Evolutionary conservation across 2,113 vertebrate genomes (phyloP), one percentile per base, ranked within the genome.

Genomic region (Hipposideros armiger): DNA sequence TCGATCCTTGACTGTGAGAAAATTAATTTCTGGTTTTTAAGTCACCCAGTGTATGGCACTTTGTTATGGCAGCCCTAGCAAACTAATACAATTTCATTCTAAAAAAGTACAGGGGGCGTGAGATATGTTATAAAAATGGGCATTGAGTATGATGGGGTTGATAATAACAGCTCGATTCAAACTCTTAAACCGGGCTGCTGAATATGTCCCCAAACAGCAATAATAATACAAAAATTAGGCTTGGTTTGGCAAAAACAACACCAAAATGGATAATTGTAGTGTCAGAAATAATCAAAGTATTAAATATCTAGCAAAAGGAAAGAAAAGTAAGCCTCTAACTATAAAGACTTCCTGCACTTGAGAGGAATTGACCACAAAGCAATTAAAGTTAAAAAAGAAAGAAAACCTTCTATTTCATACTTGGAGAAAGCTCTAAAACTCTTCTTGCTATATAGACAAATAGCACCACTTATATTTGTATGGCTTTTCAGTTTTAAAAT

Each of bases 241-340:
- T 81, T 86, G 92, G 64, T 86, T 95, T 97, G 95, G 96, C 83
- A 89, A 56, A 91, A 60, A 45, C 64, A 89, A 56, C 15, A 36
- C 22, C 14, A 2, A 82, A 78, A 42, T 94, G 93, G 82, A 42
- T 76, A 45, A 96, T 94, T 91, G 89, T 50, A n/a, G 87, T 94
- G 90, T 97, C 95, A 97, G 76, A 94, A 90, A 93, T 80, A 95
- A 95, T 94, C 88, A 73, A 60, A 83, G 80, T 90, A 91, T 95
- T 95, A 92, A 91, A 56, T 87, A 95, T 56, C 89, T 74, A 81
- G 78, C 80, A 42, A 96, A 89, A 94, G 92, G 84, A 91, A 96
- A 90, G 70, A 64, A 84, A 95, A 97, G 85, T 20, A 83, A 97
- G 70, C 88, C 73, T 89, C 91, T 70, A 87, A 91, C 86, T 92